A percentile compares a stretch with the other conserved stretches of the same genome.
phyloP scores from a whole-genome alignment of 2,888 invertebrate species.

The Nephrotoma appendiculata region DNA sequence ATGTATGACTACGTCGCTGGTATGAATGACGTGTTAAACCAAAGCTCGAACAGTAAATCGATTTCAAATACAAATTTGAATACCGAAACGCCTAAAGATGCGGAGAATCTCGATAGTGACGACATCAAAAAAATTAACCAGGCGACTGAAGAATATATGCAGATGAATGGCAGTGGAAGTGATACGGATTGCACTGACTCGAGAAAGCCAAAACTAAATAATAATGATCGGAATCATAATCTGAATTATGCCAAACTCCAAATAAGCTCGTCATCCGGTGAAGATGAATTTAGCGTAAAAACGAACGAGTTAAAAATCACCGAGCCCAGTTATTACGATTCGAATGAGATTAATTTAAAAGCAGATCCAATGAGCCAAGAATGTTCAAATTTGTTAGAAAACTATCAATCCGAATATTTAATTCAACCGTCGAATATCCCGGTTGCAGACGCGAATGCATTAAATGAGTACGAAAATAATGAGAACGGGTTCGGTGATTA shows the following conservation, averaged over 20 bases:
- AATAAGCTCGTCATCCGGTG: conserved; percentile 15
- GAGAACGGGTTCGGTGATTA: conserved; percentile 24
- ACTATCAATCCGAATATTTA: conserved; percentile 35
- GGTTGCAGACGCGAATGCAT: conserved; percentile 20
- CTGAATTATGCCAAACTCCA: conserved; percentile 31
- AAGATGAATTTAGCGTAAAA: conserved; percentile 21
- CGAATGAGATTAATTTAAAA: conserved; percentile 27
- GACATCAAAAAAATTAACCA: not conserved
- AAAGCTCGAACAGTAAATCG: conserved; percentile 11
- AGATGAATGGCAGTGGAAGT: conserved; percentile 30
- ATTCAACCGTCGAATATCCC: conserved; percentile 48
- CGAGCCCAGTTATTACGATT: conserved; percentile 31
- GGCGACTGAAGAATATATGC: conserved; percentile 26
- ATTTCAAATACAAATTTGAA: conserved; percentile 9
- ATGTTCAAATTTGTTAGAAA: conserved; percentile 30
- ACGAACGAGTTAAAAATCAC: conserved; percentile 29
- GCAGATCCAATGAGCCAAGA: conserved; percentile 31
- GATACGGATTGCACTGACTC: conserved; percentile 23
- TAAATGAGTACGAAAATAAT: not conserved
- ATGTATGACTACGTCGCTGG: conserved; percentile 78
- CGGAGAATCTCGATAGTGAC: conserved; percentile 7
- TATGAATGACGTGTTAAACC: conserved; percentile 37
- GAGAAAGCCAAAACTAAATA: conserved; percentile 21
- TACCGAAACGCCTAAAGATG: conserved; percentile 25
- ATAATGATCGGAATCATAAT: conserved; percentile 15